Base-by-base conservation (phyloP, 2,888 invertebrate genomes). In the Melanophora roralis region DNA sequence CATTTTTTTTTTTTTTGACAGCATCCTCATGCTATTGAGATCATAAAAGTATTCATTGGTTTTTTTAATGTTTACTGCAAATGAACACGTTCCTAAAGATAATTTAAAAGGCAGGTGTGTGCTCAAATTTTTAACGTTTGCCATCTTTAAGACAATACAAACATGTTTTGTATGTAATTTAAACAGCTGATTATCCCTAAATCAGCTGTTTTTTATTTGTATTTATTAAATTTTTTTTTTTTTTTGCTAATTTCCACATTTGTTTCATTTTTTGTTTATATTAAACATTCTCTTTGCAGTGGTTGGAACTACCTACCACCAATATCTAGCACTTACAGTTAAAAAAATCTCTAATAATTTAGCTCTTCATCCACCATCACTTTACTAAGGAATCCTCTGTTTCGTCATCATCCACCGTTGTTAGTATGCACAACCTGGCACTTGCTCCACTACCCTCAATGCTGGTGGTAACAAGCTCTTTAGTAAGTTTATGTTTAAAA, bases 301-400 rank as follows among this genome's bases (percentile, higher is more conserved):
- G 14, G n/a, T 9, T 74, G 64, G 69, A 57, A 69, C 64, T 51
- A 79, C 75, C 64, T 51, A 79, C 75, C 65, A 75, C 75, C 72
- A 68, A 7, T 59, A 43, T 27, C 32, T 64, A 12, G 19, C 14
- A 57, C 19, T 72, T 59, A 14, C 8, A 27, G 34, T 67, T n/a
- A n/a, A 27, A 47, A 7, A 62, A 62, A 60, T 53, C 51, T 68
- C 55, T 73, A 67, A 73, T 59, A 23, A 38, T 47, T 62, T 65
- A 68, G 62, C 80, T 76, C 67, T 76, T 80, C 75, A 76, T 75
- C 76, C 76, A 79, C 75, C 76, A 75, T 38, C 23, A 43, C 19
- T 47, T 45, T 9, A 65, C 47, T 45, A 69, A 65, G 49, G 47
- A 62, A 36, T 69, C 49, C 59, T 65, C 36, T 53, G 38, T 76